These are phyloP conservation scores for Cyclina sinensis DNA, from an alignment of 1,140 invertebrate species.

Conservation along the genomic window DNA sequence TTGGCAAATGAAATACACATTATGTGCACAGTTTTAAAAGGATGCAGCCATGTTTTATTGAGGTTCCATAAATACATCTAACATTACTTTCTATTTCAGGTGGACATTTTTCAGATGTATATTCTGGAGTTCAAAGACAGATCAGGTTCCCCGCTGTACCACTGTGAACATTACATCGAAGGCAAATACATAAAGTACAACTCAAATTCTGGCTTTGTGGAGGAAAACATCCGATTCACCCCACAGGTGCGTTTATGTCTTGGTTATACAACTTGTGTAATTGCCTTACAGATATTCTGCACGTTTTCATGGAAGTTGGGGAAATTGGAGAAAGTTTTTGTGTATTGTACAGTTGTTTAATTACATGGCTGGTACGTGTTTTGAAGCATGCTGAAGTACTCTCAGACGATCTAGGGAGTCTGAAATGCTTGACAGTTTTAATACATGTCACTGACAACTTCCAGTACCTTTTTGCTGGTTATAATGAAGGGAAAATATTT, in stretches of 20 bases:
- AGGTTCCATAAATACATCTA: too few species aligned
- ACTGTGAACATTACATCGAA: constrained; percentile 90
- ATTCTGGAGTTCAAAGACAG: constrained; percentile 88
- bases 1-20: too few species aligned
- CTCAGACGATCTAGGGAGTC: too few species aligned
- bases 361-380: too few species aligned
- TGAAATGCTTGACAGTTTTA: too few species aligned
- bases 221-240: constrained; percentile 87
- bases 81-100: constrained; percentile 83
- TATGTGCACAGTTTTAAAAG: too few species aligned
- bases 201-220: constrained; percentile 90
- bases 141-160: constrained; percentile 88
- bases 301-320: not conserved
- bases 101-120: constrained; percentile 90
- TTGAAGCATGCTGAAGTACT: too few species aligned
- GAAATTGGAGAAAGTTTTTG: not conserved
- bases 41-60: too few species aligned
- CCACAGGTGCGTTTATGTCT: constrained; percentile 86
- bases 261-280: too few species aligned
- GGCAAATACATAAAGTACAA: constrained; percentile 90
- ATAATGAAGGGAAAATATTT: too few species aligned
- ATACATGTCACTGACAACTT: too few species aligned
- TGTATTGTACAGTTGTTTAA: not conserved
- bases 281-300: not conserved
- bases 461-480: too few species aligned